phyloP scores from a whole-genome alignment of 2,797 vertebrate genomes.

The Poeciliopsis infans region DNA sequence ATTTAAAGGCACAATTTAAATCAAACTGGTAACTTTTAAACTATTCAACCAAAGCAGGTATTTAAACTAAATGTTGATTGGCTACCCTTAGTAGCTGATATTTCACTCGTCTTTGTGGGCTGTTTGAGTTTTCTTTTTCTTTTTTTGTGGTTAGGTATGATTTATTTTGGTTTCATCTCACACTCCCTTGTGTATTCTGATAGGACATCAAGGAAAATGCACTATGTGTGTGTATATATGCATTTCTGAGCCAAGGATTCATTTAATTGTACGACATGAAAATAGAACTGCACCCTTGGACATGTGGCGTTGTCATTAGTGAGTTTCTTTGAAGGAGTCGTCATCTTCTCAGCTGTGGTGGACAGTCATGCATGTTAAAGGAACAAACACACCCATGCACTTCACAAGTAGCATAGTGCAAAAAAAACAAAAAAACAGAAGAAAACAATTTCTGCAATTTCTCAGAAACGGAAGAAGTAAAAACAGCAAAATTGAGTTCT shows the following conservation, averaged over 20 bases:
- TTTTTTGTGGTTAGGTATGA: constrained; percentile 1
- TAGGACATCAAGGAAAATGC: not conserved
- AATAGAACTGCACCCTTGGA: not conserved
- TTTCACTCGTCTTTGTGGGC: not conserved
- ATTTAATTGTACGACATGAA: not conserved
- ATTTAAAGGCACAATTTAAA: too few species aligned
- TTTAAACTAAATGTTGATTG: not conserved
- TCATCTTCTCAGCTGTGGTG: constrained; percentile 16
- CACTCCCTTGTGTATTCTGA: constrained; percentile 13
- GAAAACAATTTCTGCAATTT: not conserved
- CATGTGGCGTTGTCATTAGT: not conserved
- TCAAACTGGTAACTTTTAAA: too few species aligned
- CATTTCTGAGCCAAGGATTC: not conserved
- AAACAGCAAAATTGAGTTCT: not conserved
- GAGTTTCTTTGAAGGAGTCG: not conserved
- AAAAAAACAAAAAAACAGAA: not conserved
- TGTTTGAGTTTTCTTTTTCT: constrained; percentile 23
- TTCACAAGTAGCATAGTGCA: not conserved
- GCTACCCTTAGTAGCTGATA: not conserved
- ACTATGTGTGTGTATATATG: not conserved
- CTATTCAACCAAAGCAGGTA: too few species aligned
- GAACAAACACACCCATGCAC: not conserved
- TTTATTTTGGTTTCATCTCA: constrained; percentile 26
- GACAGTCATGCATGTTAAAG: constrained; percentile 29
- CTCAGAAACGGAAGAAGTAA: not conserved